Base-by-base conservation (phyloP, 2,797 vertebrate genomes). In the Cyprinodon diabolis region DNA sequence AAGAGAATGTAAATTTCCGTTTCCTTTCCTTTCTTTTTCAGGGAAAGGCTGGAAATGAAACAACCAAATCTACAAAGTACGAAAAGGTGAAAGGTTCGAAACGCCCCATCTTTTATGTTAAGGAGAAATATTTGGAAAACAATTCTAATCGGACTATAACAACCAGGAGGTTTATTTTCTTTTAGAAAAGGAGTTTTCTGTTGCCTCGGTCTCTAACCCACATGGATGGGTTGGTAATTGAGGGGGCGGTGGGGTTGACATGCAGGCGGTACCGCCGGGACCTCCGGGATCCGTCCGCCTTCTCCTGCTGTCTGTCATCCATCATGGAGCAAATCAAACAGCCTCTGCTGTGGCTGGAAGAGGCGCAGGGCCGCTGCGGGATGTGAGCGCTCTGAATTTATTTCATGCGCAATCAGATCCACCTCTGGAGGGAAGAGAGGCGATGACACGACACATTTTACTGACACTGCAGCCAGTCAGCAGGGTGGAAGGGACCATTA, bases 261-360 rank as follows among this genome's bases (percentile, higher is more conserved):
- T 63, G 58, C 57, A 78, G 86, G 79, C 70, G 45, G 68, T 80
- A 88, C 84, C 83, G 81, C 82, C 80, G 77, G 83, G 81, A 81
- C 81, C 86, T 83, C 78, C 37, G 43, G 52, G 47, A 25, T 71
- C 47, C 37, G 55, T 47, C 54, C 69, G 15, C 54, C 6, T 54
- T 69, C 4, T 23, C 56, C 76, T n/a, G 51, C 7, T 68, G 10
- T 69, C 86, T 87, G 74, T 86, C 92, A 94, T 94, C 93, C 87
- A 91, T 95, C 94, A 94, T 84, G 69, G 77, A 74, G 75, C 70
- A 91, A 91, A 94, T 93, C 89, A 90, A 89, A 88, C 85, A 71
- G 72, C 70, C 72, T 74, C 66, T 56, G 25, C 63, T 66, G 83
- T 75, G 56, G 80, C 72, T 52, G 69, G 55, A 67, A 37, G n/a